Evolutionary conservation across 2,797 vertebrate species (phyloP).

Genomic region (Sebastes kiyomatsui): DNA sequence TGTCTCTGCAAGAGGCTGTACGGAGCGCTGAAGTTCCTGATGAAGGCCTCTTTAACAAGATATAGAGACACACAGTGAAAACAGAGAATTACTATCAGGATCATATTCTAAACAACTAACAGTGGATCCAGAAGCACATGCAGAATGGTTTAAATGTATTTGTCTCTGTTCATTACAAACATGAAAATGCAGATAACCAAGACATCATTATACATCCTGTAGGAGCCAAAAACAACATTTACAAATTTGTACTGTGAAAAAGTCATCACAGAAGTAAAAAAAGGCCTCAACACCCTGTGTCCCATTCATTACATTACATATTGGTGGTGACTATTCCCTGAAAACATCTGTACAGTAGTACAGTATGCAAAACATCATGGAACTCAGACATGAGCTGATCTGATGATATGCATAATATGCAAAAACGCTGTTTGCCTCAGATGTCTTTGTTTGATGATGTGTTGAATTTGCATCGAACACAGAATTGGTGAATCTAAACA

Average conservation of each 20-base stretch:
- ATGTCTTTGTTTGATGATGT: neutral
- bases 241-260: neutral
- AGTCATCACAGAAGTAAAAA: neutral
- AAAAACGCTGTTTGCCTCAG: neutral
- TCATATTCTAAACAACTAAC: neutral
- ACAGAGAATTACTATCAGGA: neutral
- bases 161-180: neutral
- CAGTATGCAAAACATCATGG: neutral
- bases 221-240: neutral
- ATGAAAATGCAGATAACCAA: neutral
- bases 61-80: neutral
- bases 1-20: conserved; percentile 92
- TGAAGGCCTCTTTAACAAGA: conserved; percentile 87
- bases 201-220: neutral
- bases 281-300: neutral
- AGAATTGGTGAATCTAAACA: neutral
- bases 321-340: neutral
- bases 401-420: neutral
- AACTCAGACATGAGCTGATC: neutral
- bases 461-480: too few species aligned
- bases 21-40: conserved; percentile 92
- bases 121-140: neutral
- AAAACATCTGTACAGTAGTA: neutral
- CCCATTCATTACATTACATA: neutral
- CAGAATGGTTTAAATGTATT: neutral